Base-by-base conservation (phyloP, 1,140 invertebrate genomes). In the Trialeurodes vaporariorum region DNA sequence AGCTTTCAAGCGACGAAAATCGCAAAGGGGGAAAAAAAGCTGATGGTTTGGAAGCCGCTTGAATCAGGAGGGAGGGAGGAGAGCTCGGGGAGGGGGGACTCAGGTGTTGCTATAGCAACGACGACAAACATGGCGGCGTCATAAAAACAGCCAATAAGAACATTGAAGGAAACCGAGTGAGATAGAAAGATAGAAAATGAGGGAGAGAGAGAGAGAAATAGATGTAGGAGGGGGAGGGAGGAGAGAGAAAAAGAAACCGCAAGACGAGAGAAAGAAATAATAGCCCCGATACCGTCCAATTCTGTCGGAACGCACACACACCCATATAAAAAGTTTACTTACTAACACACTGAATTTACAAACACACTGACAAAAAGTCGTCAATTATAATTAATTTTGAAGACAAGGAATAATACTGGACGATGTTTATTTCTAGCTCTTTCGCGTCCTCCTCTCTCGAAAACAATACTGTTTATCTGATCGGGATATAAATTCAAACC, bases 391-490 rank as follows among this genome's bases (percentile, higher is more conserved):
- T 17, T 49, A 49, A 49, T 49, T 49, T 49, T 49, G 34, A 49
- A 49, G n/a, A n/a, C n/a, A n/a, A n/a, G 34, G 34, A 49, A 17
- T 5, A 17, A 9, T 17, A 9, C 34, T 49, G 34, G 5, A 9
- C 34, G 34, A 49, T 49, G 5, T 49, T 49, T 9, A 49, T 49
- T 17, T 49, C 34, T 17, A 17, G 17, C 34, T 5, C 5, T 17
- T 5, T 49, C 34, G 17, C 34, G 34, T 9, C 34, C 5, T 49
- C 34, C 34, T 9, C 34, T 49, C 34, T 49, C 34, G 34, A 17
- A 49, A 49, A 49, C 34, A 49, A 49, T 49, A 49, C 34, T 49
- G 34, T 49, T 49, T 49, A 49, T 49, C 34, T 49, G 34, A 49
- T 49, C 34, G 34, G 34, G 34, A 17, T 17, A 49, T 49, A 49